Evolutionary conservation across 2,797 vertebrate species (phyloP), one percentile per base, ranked within the genome.

Genomic region (Macropus fuliginosus): DNA sequence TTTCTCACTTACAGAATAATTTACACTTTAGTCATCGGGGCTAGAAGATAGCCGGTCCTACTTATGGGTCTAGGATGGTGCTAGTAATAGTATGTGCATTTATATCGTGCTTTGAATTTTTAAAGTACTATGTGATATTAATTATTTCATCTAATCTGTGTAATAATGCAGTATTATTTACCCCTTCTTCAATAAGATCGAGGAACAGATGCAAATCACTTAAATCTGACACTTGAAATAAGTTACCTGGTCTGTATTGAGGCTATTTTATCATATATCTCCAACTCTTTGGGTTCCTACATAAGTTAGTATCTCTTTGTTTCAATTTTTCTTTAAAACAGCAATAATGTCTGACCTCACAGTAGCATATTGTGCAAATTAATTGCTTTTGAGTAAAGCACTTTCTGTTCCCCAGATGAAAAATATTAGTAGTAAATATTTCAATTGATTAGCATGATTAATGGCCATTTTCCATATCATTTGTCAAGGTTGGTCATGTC

Each of bases 281-380:
- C 16, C 55, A 57, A 96, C 91, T 96, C 94, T 96, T 94, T 96
- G n/a, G 95, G 92, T 96, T 93, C 91, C 92, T 5, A 29, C 21
- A 94, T 94, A 94, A 87, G 54, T 98, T 97, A 98, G 97, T 96
- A 92, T 96, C 81, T 57, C 92, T 93, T 95, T 92, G 94, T 98
- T 96, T 98, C 94, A 96, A 98, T 98, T 95, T 97, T 93, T 98
- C 93, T 96, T 96, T 97, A 96, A 97, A 98, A 96, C 91, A 40
- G 92, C 95, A 57, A 97, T 98, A 97, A 97, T 95, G 94, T 95
- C 94, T 96, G 92, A 96, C 56, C 95, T 96, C 96, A 95, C 56
- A 96, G 95, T 95, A 95, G 87, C 91, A 94, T 92, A 97, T 92
- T 98, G 95, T 95, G 46, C 29, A 95, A 97, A 98, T 98, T 97